Evolutionary conservation across 2,113 vertebrate species (phyloP), one percentile per base, ranked within the genome.

Genomic region (Macquaria australasica): DNA sequence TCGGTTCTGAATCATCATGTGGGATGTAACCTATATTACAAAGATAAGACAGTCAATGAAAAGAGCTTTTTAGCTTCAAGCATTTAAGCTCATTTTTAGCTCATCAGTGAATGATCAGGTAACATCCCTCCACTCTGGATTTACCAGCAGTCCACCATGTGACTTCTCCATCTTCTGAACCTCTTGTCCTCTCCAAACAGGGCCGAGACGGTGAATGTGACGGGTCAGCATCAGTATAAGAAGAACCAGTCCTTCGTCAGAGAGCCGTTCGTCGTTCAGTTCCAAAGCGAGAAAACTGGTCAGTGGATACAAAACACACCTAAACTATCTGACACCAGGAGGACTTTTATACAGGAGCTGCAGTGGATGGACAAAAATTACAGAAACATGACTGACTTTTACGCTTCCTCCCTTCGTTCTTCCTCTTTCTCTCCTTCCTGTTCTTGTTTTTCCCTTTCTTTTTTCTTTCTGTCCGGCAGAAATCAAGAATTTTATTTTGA

Each of bases 251-350:
- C 66, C 1, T 94, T 94, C 43, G 37, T 73, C 83, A 86, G 94
- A 14, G 39, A 45, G 16, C 94, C 94, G 0, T 93, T 93, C 6
- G 75, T 58, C 0, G 88, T 93, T 31, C 39, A 48, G 12, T 88
- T 94, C 67, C 34, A 88, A 1, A 86, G 90, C 82, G 15, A 20
- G 0, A 86, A 69, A 41, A 92, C 91, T 0, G 18, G 94, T 94
- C 0, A 87, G 92, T 79, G 21, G 56, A 80, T 3, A n/a, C 5
- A 21, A 45, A 77, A 53, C 39, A 21, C 18, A 12, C 6, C 25
- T 1, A 10, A 18, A 50, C 1, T 0, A 20, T 8, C 23, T 71
- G 18, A 63, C 25, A 31, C 5, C 58, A 3, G 10, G 5, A 48
- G 31, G 21, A 50, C n/a, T 4, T 41, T 0, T 2, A 34, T 3